Evolutionary conservation across 2,888 invertebrate genomes (phyloP).

Genomic region (Dilophus febrilis): DNA sequence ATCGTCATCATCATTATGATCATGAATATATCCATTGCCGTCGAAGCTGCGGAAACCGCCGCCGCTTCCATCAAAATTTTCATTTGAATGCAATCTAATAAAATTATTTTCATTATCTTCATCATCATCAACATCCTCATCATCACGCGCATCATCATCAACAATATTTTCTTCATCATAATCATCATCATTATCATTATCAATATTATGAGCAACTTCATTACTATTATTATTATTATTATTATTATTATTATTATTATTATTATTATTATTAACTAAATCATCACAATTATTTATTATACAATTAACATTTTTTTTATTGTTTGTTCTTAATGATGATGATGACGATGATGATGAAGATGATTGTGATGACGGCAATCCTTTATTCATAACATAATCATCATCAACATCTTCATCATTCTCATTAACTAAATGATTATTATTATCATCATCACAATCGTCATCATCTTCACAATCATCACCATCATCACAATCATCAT

Average conservation of each 20-base stretch:
- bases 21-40: too few species aligned
- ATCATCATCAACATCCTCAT: too few species aligned
- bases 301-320: conserved; percentile 4
- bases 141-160: too few species aligned
- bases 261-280: too few species aligned
- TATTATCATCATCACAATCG: conserved; percentile 38
- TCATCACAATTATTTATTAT: background rate
- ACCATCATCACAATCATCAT: conserved; percentile 11
- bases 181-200: too few species aligned
- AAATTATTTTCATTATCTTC: too few species aligned
- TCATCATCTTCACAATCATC: conserved; percentile 58
- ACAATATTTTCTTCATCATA: too few species aligned
- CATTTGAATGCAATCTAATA: too few species aligned
- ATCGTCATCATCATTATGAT: too few species aligned
- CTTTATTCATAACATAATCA: too few species aligned
- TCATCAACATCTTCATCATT: background rate
- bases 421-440: conserved; percentile 1
- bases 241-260: background rate
- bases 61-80: background rate
- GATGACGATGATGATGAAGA: conserved; percentile 5
- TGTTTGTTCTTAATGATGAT: conserved; percentile 6
- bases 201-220: conserved; percentile 8
- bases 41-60: background rate
- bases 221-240: conserved; percentile 1
- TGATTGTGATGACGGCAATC: conserved; percentile 1